Conservation (phyloP, 2,113 vertebrate genomes). For the Brachionichthys hirsutus region DNA sequence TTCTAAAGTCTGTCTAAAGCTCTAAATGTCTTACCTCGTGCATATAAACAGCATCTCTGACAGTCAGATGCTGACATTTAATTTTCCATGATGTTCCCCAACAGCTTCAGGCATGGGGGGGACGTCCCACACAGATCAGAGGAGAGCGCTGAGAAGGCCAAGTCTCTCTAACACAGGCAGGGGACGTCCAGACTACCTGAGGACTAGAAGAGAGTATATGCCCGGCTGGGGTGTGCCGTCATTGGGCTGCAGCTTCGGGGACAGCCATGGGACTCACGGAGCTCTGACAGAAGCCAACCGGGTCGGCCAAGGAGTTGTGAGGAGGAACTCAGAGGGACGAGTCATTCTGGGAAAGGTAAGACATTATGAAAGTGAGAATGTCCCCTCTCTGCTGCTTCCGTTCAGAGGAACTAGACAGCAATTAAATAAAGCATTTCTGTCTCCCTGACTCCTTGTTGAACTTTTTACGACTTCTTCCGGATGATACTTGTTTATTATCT, state of each 20-base stretch:
- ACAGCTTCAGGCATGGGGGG: constrained; percentile 63
- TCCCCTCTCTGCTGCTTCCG: constrained; percentile 8
- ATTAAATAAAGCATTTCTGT: neutral
- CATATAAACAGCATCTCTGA: neutral
- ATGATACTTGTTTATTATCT: too few relatives aligned
- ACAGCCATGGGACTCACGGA: constrained; percentile 63
- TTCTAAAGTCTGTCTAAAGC: too few relatives aligned
- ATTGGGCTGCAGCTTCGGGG: constrained; percentile 49
- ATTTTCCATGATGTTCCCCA: neutral
- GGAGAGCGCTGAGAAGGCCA: constrained; percentile 59
- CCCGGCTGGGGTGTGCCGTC: constrained; percentile 60
- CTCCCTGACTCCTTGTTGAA: neutral
- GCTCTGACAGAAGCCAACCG: constrained; percentile 70
- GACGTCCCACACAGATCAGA: constrained; percentile 51
- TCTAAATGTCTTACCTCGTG: neutral
- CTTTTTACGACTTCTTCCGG: neutral
- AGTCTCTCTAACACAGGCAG: constrained; percentile 43
- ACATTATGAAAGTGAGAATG: neutral
- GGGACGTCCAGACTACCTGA: constrained; percentile 63
- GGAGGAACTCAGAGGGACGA: constrained; percentile 72
- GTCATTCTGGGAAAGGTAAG: constrained; percentile 61
- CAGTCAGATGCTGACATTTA: neutral
- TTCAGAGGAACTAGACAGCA: neutral
- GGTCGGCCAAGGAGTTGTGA: constrained; percentile 77
- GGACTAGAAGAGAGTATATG: constrained; percentile 63